phyloP scores from a whole-genome alignment of 2,888 invertebrate genomes.

The Hyposoter dolosus region DNA sequence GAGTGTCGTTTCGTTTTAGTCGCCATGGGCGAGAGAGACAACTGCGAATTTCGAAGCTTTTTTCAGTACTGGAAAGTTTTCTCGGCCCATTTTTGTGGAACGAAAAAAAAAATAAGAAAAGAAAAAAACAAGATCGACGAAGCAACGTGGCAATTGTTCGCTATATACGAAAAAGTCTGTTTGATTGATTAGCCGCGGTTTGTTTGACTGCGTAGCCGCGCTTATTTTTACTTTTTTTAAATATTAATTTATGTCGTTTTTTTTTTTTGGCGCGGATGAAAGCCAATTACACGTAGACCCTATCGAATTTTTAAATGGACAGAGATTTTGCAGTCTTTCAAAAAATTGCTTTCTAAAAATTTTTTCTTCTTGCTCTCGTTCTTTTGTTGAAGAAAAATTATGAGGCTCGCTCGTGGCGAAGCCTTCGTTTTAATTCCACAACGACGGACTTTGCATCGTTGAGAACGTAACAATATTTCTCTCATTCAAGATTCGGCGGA shows the following conservation, averaged over 20 bases:
- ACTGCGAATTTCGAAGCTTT: not conserved
- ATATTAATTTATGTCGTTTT: conserved; percentile 1
- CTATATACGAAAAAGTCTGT: conserved; percentile 52
- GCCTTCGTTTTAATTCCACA: not conserved
- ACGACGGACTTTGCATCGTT: not conserved
- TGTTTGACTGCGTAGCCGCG: conserved; percentile 27
- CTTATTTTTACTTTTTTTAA: not conserved
- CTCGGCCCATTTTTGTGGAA: not conserved
- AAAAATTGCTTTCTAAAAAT: conserved; percentile 67
- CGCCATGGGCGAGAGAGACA: not conserved
- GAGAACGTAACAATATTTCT: not conserved
- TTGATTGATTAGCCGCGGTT: conserved; percentile 63
- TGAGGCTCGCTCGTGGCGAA: conserved; percentile 42
- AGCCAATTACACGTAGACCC: conserved; percentile 55
- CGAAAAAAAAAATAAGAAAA: not conserved
- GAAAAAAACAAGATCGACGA: conserved; percentile 47
- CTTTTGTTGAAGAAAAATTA: conserved; percentile 12
- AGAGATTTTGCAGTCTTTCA: conserved; percentile 83
- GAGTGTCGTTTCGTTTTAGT: not conserved
- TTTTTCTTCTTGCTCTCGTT: conserved; percentile 36
- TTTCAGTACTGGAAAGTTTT: not conserved
- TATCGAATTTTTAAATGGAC: conserved; percentile 79
- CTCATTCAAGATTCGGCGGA: not conserved
- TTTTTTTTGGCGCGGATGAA: conserved; percentile 66
- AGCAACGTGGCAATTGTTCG: conserved; percentile 54